Conservation (phyloP, 2,113 vertebrate species). For the Thymallus thymallus region DNA sequence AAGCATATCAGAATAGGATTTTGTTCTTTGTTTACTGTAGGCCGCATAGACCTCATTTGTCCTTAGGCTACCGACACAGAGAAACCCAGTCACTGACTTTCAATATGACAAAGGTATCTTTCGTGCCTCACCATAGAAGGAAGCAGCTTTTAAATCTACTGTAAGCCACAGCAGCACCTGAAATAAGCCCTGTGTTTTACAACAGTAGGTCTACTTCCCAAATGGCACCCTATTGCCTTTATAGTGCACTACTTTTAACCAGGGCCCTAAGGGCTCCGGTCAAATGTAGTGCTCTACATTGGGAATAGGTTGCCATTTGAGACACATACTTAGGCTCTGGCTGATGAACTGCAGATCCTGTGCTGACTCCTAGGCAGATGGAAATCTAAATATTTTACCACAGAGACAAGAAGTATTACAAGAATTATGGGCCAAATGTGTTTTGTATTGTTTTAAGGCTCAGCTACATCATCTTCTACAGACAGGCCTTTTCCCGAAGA, state of each 20-base stretch:
- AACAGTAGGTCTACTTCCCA: conserved; percentile 13
- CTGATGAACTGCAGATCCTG: conserved; percentile 63
- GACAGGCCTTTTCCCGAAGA: conserved; percentile 1
- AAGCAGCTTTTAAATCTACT: conserved; percentile 25
- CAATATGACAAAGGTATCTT: not conserved
- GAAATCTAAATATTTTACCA: conserved; percentile 71
- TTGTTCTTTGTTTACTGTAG: not conserved
- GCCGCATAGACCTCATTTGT: no score
- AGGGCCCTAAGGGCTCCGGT: no score
- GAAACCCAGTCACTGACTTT: not conserved
- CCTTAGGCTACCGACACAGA: not conserved
- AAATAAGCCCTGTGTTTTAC: conserved; percentile 63
- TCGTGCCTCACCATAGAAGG: conserved; percentile 68
- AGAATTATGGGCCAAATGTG: conserved; percentile 37
- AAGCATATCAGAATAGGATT: no score
- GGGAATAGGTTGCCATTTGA: no score
- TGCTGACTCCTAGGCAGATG: conserved; percentile 31
- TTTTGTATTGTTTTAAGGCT: conserved; percentile 15
- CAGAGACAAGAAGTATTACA: conserved; percentile 41
- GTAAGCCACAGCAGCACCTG: conserved; percentile 40
- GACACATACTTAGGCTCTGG: conserved; percentile 5
- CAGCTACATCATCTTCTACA: conserved; percentile 24
- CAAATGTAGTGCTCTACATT: no score
- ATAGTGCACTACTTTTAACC: no score
- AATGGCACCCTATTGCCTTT: no score